Percentiles rank a stretch among this genome's conserved stretches.
Evolutionary conservation across 2,797 vertebrate species (phyloP).

Genomic region (Myotis daubentonii): DNA sequence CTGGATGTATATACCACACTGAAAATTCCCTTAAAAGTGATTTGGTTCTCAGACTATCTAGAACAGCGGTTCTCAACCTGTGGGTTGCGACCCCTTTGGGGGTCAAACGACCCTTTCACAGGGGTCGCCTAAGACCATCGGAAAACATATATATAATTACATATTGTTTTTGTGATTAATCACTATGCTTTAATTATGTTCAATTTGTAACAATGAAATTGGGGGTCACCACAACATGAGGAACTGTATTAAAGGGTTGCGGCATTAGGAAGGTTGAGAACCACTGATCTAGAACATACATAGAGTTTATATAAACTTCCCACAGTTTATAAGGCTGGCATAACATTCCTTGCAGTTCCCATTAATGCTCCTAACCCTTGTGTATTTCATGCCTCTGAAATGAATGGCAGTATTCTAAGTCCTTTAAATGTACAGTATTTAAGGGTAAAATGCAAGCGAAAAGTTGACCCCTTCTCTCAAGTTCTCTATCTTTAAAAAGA

Average conservation of each 20-base stretch:
- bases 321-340: background rate
- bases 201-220: too few relatives aligned
- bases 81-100: too few relatives aligned
- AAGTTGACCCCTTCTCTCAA: background rate
- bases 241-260: too few relatives aligned
- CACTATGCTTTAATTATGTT: too few relatives aligned
- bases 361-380: background rate
- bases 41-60: background rate
- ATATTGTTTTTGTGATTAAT: too few relatives aligned
- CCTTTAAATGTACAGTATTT: background rate
- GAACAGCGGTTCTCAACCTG: background rate
- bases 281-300: background rate
- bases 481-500: background rate
- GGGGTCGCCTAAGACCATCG: too few relatives aligned
- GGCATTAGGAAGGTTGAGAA: too few relatives aligned
- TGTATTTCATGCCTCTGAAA: background rate
- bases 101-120: too few relatives aligned
- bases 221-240: too few relatives aligned
- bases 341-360: background rate
- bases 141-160: too few relatives aligned
- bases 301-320: background rate
- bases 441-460: background rate
- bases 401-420: background rate
- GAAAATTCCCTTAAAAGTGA: background rate
- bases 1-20: background rate